These are phyloP conservation scores for Callorhinus ursinus DNA, from an alignment of 2,113 vertebrate genomes.

Conservation along the genomic window DNA sequence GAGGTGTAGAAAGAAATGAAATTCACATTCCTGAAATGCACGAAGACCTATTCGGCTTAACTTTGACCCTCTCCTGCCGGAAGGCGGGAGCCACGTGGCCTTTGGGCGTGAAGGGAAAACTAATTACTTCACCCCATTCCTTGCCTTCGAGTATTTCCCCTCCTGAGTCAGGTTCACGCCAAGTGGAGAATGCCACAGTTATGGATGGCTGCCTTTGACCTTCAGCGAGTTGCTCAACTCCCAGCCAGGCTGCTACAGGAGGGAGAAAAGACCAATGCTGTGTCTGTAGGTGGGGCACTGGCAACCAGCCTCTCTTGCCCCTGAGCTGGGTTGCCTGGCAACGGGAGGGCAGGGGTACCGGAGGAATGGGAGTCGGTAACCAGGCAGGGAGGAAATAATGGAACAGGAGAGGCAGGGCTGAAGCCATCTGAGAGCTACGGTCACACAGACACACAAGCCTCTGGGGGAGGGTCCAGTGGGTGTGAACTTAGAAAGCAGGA, in stretches of 20 bases:
- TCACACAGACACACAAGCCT: conserved; percentile 17
- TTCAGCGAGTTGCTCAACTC: not conserved
- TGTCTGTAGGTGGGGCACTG: not conserved
- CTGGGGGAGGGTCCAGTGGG: conserved; percentile 26
- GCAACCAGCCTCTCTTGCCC: not conserved
- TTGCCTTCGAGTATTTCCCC: not conserved
- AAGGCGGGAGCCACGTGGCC: not conserved
- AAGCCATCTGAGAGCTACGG: not conserved
- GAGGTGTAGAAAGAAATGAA: not conserved
- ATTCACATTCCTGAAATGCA: conserved; percentile 67
- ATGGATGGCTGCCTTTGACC: not conserved
- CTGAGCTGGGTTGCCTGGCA: conserved; percentile 8
- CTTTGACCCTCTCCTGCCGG: not conserved
- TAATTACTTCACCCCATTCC: not conserved
- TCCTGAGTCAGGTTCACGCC: not conserved
- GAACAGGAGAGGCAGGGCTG: not conserved
- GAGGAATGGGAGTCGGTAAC: not conserved
- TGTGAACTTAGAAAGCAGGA: conserved; percentile 74
- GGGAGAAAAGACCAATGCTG: not conserved
- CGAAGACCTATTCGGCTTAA: not conserved
- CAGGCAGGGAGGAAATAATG: not conserved
- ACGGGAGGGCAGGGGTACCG: not conserved
- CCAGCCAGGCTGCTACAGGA: not conserved
- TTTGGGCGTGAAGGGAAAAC: conserved; percentile 19
- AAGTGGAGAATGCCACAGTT: not conserved